A percentile compares a stretch with the other conserved stretches of the same genome.
phyloP scores from a whole-genome alignment of 2,888 invertebrate species.

The Platycheirus rosarum region DNA sequence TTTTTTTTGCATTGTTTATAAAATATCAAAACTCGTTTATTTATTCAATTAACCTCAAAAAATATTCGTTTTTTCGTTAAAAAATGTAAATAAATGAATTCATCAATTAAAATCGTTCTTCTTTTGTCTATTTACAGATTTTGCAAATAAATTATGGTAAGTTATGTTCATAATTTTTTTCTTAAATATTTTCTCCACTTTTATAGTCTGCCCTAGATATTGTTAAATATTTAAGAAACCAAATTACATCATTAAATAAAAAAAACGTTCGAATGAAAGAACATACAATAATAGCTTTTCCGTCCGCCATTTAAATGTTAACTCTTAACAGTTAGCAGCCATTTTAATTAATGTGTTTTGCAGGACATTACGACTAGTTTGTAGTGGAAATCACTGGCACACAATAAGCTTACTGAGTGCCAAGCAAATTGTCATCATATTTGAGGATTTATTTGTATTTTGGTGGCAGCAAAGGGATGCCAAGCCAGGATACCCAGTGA shows the following conservation, averaged over 20 bases:
- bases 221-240: too few species aligned
- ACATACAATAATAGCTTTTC: not conserved
- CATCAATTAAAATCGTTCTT: conserved; percentile 12
- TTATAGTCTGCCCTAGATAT: too few species aligned
- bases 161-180: not conserved
- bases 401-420: conserved; percentile 4
- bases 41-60: conserved; percentile 32
- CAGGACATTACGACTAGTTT: conserved; percentile 39
- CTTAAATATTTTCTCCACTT: too few species aligned
- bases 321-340: conserved; percentile 36
- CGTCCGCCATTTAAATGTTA: conserved; percentile 18
- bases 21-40: not conserved
- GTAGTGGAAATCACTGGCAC: conserved; percentile 9
- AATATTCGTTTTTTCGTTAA: conserved; percentile 22
- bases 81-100: not conserved
- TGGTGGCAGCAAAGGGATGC: conserved; percentile 1
- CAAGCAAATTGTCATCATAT: conserved; percentile 28
- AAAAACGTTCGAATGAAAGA: too few species aligned
- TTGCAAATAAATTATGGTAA: conserved; percentile 47
- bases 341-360: conserved; percentile 65
- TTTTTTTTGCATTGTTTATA: not conserved
- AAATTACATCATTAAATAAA: not conserved
- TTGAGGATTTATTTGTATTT: not conserved
- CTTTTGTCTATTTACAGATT: conserved; percentile 38
- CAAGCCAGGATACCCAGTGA: too few species aligned